These are phyloP conservation scores for Scrobipalpa atriplicella DNA, from an alignment of 2,888 invertebrate genomes.

Conservation along the genomic window DNA sequence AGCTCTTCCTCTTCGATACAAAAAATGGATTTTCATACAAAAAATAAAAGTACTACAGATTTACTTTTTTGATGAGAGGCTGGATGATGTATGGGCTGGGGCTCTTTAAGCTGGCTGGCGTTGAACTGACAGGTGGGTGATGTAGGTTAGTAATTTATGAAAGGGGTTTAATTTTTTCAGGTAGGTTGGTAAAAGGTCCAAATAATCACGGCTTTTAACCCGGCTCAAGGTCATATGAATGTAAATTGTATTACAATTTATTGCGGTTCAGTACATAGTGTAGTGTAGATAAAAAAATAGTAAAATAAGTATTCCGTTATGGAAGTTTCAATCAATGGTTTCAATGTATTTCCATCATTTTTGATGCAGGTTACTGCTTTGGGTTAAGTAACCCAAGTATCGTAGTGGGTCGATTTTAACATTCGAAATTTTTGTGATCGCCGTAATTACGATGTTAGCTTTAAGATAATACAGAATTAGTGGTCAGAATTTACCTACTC, in stretches of 20 bases:
- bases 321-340: no score
- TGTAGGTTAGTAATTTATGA: constrained; percentile 9
- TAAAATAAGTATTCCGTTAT: no score
- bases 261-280: not conserved
- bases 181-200: not conserved
- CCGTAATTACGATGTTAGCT: no score
- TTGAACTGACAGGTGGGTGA: constrained; percentile 17
- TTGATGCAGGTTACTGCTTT: no score
- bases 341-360: no score
- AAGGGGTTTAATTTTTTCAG: constrained; percentile 15
- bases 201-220: not conserved
- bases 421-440: no score
- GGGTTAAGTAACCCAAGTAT: no score
- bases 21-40: constrained; percentile 13
- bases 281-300: not conserved
- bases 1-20: constrained; percentile 22
- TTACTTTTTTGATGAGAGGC: constrained; percentile 13
- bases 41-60: constrained; percentile 12
- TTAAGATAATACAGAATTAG: no score
- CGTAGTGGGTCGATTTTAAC: no score
- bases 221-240: not conserved
- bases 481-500: no score
- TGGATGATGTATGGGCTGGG: constrained; percentile 15
- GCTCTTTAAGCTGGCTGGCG: constrained; percentile 9
- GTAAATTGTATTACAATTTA: not conserved